Evolutionary conservation across 23 tunicate species (phyloP).

Genomic region (Styela clava): DNA sequence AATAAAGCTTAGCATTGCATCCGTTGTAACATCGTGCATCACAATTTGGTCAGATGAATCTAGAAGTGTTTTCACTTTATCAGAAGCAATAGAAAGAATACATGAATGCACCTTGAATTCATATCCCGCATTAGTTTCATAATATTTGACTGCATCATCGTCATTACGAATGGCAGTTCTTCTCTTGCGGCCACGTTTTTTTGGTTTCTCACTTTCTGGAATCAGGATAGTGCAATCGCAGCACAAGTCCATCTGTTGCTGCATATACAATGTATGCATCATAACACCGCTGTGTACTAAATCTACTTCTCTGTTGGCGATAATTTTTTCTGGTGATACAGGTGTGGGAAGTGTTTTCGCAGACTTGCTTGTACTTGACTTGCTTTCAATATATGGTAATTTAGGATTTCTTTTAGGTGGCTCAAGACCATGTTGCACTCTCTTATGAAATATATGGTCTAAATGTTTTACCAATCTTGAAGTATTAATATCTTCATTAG

Average conservation of each 20-base stretch:
- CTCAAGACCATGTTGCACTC: slow-evolving; percentile 23
- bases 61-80: slow-evolving; percentile 2
- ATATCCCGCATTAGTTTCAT: slow-evolving; percentile 6
- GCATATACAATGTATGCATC: slow-evolving; percentile 15
- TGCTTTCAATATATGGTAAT: background rate
- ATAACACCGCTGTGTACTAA: slow-evolving; percentile 2
- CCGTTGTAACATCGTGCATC: slow-evolving; percentile 12
- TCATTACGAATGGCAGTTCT: background rate
- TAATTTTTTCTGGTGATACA: background rate
- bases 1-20: slow-evolving; percentile 7
- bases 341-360: slow-evolving; percentile 7
- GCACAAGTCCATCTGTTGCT: slow-evolving; percentile 12
- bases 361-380: background rate
- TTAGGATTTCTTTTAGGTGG: slow-evolving; percentile 1
- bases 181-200: background rate
- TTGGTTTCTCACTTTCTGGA: background rate
- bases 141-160: background rate
- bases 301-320: slow-evolving; percentile 9
- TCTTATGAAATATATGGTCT: slow-evolving; percentile 16
- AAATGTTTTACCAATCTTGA: slow-evolving; percentile 3
- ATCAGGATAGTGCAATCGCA: slow-evolving; percentile 13
- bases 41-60: background rate
- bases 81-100: slow-evolving; percentile 6
- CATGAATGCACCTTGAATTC: slow-evolving; percentile 13
- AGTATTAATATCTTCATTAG: background rate